Evolutionary conservation across 2,113 vertebrate genomes (phyloP).

Genomic region (Laterallus jamaicensis): DNA sequence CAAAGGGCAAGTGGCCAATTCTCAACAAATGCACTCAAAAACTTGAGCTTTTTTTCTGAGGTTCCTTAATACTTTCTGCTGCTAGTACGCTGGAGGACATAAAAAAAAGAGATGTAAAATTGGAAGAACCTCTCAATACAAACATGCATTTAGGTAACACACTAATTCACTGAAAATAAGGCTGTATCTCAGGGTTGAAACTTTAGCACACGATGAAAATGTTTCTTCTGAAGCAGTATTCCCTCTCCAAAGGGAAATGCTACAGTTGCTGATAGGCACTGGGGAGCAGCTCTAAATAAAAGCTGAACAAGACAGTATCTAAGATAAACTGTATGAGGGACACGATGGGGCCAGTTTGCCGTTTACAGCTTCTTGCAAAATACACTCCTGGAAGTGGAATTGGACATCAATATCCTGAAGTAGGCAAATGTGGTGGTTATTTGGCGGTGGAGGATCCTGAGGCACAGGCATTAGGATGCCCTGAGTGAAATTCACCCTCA

Average conservation of each 20-base stretch:
- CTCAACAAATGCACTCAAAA: background rate
- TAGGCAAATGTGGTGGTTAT: background rate
- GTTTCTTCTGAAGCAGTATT: background rate
- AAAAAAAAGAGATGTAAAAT: background rate
- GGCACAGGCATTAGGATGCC: background rate
- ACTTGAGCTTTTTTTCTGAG: background rate
- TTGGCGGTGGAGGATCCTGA: background rate
- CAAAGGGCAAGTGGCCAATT: background rate
- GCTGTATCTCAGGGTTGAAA: background rate
- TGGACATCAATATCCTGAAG: background rate
- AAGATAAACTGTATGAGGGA: background rate
- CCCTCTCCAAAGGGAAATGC: background rate
- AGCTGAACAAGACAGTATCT: background rate
- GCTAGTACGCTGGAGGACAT: background rate
- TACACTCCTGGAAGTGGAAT: background rate
- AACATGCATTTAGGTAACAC: background rate
- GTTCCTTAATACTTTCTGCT: background rate
- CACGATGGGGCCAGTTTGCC: background rate
- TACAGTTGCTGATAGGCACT: background rate
- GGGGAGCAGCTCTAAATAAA: background rate
- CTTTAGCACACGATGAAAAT: fast-evolving
- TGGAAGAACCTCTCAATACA: background rate
- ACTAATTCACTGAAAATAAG: background rate
- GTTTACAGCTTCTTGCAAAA: background rate
- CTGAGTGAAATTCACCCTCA: background rate